Evolutionary conservation across 2,113 vertebrate genomes (phyloP).

Genomic region (Vidua chalybeata): DNA sequence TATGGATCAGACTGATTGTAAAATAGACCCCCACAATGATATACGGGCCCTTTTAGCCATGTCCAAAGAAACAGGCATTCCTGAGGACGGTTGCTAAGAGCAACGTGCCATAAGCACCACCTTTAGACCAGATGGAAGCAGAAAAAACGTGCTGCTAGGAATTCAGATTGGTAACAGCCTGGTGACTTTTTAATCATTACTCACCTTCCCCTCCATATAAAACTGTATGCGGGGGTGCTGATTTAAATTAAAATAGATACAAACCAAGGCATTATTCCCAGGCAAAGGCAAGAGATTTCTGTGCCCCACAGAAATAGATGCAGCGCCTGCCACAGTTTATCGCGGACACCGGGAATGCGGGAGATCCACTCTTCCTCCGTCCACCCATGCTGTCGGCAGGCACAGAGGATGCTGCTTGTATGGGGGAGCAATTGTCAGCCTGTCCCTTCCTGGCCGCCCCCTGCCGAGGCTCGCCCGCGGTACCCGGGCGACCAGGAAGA

Average conservation of each 20-base stretch:
- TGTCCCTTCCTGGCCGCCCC: neutral
- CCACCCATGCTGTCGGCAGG: accelerated
- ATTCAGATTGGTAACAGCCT: conserved; percentile 39
- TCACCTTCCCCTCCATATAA: neutral
- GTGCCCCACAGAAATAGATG: neutral
- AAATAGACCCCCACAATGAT: conserved; percentile 13
- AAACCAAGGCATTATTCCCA: neutral
- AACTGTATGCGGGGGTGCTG: neutral
- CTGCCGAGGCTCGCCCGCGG: no score
- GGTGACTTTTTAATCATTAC: conserved; percentile 40
- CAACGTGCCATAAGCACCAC: conserved; percentile 78
- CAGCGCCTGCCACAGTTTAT: neutral
- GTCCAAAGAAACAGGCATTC: conserved; percentile 73
- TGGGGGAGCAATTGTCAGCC: neutral
- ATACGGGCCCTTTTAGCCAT: conserved; percentile 24
- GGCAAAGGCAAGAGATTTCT: neutral
- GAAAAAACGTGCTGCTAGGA: conserved; percentile 25
- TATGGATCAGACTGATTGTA: neutral
- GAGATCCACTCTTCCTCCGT: neutral
- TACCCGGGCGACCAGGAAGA: neutral
- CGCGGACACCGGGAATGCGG: accelerated
- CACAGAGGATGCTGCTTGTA: neutral
- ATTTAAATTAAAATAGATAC: neutral
- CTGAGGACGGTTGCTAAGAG: conserved; percentile 82
- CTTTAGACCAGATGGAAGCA: conserved; percentile 66